Percentiles rank a stretch among this genome's conserved stretches.
phyloP scores from a whole-genome alignment of 1,140 invertebrate genomes.

The Pogonus chalceus region DNA sequence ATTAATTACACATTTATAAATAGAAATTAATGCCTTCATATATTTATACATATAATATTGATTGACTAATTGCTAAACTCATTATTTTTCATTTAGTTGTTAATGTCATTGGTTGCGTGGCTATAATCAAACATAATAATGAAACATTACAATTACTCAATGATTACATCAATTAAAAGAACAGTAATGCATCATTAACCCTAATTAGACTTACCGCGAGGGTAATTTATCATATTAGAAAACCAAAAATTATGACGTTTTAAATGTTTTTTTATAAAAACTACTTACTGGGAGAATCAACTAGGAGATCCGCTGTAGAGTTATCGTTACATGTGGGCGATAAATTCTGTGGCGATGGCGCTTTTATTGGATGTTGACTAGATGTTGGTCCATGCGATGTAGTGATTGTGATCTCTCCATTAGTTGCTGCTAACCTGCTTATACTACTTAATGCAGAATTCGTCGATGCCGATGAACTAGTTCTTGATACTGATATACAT shows the following conservation, averaged over 20 bases:
- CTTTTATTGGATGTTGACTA: slow-evolving; percentile 34
- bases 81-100: slow-evolving; percentile 6
- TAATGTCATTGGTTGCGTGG: slow-evolving; percentile 2
- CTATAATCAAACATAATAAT: slow-evolving; percentile 5
- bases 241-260: not conserved
- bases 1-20: slow-evolving; percentile 25
- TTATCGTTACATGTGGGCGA: slow-evolving; percentile 50
- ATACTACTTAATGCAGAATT: slow-evolving; percentile 40
- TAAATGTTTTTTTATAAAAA: not conserved
- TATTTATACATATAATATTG: slow-evolving; percentile 10
- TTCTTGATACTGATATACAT: slow-evolving; percentile 12
- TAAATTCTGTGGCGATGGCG: slow-evolving; percentile 44
- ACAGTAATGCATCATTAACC: slow-evolving; percentile 10
- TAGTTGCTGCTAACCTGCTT: slow-evolving; percentile 58
- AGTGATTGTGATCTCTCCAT: slow-evolving; percentile 70
- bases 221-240: not conserved
- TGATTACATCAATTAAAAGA: slow-evolving; percentile 12
- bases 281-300: slow-evolving; percentile 71
- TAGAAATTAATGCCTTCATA: slow-evolving; percentile 21
- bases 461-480: slow-evolving; percentile 6
- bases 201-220: slow-evolving; percentile 4
- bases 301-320: slow-evolving; percentile 53
- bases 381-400: slow-evolving; percentile 51
- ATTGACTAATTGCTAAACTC: slow-evolving; percentile 13
- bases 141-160: slow-evolving; percentile 10